These are phyloP conservation scores for Gambelia wislizenii DNA, from an alignment of 2,797 vertebrate species.

Conservation along the genomic window DNA sequence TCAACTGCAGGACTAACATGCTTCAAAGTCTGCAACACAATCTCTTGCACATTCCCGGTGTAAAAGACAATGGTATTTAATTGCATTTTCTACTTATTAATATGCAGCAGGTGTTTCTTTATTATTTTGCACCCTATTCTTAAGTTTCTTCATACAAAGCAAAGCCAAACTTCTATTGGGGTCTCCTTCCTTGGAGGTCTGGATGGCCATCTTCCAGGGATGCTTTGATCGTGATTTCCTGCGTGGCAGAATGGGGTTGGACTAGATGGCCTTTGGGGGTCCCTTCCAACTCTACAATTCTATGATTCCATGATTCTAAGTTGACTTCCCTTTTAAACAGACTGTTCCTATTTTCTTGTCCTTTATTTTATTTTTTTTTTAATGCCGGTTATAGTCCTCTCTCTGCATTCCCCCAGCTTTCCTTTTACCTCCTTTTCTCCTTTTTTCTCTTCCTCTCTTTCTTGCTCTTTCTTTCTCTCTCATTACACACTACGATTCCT, in stretches of 20 bases:
- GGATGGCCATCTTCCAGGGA: no score
- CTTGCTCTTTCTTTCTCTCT: slow-evolving; percentile 34
- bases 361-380: no score
- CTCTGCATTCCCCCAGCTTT: slow-evolving; percentile 42
- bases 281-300: no score
- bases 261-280: no score
- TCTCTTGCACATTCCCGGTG: slow-evolving; percentile 48
- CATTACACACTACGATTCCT: slow-evolving; percentile 40
- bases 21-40: slow-evolving; percentile 38
- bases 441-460: slow-evolving; percentile 42
- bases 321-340: slow-evolving; percentile 84
- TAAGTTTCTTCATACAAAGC: slow-evolving; percentile 26
- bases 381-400: slow-evolving; percentile 40
- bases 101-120: background rate
- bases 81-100: slow-evolving; percentile 41
- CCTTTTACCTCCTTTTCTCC: slow-evolving; percentile 47
- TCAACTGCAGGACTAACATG: background rate
- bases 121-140: background rate
- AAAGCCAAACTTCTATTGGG: slow-evolving; percentile 46
- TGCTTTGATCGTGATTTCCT: no score
- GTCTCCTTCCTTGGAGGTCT: no score
- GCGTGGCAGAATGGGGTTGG: no score
- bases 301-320: background rate
- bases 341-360: slow-evolving; percentile 49
- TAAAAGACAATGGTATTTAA: slow-evolving; percentile 51